Base-by-base conservation (phyloP, 2,797 vertebrate genomes). In the Rhinoraja longicauda region DNA sequence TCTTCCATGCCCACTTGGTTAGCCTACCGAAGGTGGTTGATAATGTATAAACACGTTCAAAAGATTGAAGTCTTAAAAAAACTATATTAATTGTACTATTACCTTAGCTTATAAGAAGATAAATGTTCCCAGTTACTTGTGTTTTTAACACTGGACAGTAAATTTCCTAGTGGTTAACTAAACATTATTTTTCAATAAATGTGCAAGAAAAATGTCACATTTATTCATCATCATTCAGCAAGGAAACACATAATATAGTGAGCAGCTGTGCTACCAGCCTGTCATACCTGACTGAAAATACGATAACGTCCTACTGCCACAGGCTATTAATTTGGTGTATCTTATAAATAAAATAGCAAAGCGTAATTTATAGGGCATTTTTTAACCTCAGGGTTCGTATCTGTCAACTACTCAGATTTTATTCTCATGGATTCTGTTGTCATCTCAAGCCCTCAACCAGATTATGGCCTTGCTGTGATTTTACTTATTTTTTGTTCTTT, bases 161-260 rank as follows among this genome's bases (percentile, higher is more conserved):
- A 59, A 26, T 53, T 84, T 19, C 9, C 2, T n/a, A 15, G 82
- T 62, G 57, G n/a, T 86, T 59, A 62, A 17, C 57, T 29, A 86
- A 86, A 62, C 12, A 62, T 62, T 32, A 53, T 81, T 86, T 62
- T 86, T 86, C 82, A 86, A 62, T 86, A 29, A 86, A 86, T 7
- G 29, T n/a, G 26, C 45, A 84, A 29, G 12, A 13, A 82, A 24
- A 21, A 57, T 77, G 45, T 12, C 24, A 29, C 45, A 59, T 13
- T 53, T 82, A 26, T 29, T 77, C n/a, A 77, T 77, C n/a, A 77
- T 77, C n/a, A 77, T n/a, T 57, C 24, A 12, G 57, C 39, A 24
- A 82, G 79, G 13, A 82, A 82, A 57, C 26, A 29, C 9, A 59
- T 39, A 17, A 79, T 39, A 7, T 21, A 45, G 10, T 57, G 8